Conservation (phyloP, 2,888 invertebrate genomes). For the Nebria brevicollis region DNA sequence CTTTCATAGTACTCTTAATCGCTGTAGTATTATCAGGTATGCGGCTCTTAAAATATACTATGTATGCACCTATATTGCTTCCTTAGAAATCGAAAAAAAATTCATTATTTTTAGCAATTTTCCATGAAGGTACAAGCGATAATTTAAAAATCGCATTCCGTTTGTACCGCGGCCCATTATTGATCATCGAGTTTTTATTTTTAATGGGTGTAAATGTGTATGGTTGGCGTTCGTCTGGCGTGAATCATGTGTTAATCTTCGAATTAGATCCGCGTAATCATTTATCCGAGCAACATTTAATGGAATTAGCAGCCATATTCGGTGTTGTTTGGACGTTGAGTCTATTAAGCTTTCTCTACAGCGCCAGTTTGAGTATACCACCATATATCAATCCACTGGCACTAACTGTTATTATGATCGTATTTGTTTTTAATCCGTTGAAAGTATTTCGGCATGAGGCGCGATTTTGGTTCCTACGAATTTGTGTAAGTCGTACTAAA, state of each 20-base stretch:
- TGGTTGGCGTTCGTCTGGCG: conserved; percentile 83
- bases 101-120: conserved; percentile 62
- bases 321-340: conserved; percentile 80
- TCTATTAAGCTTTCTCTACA: conserved; percentile 74
- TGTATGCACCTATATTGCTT: too few relatives aligned
- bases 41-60: background rate
- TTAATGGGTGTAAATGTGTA: conserved; percentile 84
- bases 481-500: conserved; percentile 64
- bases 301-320: conserved; percentile 81
- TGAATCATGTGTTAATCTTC: conserved; percentile 86
- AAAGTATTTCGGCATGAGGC: conserved; percentile 80
- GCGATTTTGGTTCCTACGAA: conserved; percentile 77
- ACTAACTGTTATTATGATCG: conserved; percentile 72
- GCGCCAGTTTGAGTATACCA: conserved; percentile 74
- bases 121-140: conserved; percentile 64
- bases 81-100: too few relatives aligned
- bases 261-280: conserved; percentile 84
- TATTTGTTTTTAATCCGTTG: conserved; percentile 81
- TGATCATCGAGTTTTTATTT: conserved; percentile 79
- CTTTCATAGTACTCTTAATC: conserved; percentile 78
- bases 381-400: conserved; percentile 81
- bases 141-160: conserved; percentile 77
- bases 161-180: conserved; percentile 81
- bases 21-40: conserved; percentile 77
- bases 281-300: conserved; percentile 77